Conservation (phyloP, 2,113 vertebrate species). For the Melanerpes formicivorus region DNA sequence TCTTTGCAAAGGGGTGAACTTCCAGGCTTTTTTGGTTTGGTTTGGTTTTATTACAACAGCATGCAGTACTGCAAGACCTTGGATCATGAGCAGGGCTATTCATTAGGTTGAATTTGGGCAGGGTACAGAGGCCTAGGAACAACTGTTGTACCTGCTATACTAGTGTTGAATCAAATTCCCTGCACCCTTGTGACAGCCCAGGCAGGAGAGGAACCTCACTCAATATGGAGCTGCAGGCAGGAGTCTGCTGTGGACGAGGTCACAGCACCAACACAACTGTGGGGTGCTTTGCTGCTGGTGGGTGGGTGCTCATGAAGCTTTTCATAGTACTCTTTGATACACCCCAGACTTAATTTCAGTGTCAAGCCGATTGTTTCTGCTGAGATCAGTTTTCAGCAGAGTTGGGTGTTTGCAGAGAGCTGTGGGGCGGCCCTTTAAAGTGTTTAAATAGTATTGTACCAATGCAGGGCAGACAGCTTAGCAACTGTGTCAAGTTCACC, state of each 20-base stretch:
- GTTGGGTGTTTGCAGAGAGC: slow-evolving; percentile 42
- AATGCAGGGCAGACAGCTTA: slow-evolving; percentile 48
- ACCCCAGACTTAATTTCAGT: not conserved
- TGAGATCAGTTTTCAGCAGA: not conserved
- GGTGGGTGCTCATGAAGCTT: not conserved
- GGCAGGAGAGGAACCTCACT: not conserved
- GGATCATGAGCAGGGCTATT: not conserved
- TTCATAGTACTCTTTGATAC: not conserved
- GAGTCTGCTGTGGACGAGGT: not conserved
- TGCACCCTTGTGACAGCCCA: fast-evolving
- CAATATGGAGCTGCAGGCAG: fast-evolving
- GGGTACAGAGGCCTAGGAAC: not conserved
- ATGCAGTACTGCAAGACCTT: not conserved
- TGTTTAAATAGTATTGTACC: slow-evolving; percentile 69
- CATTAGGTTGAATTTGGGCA: not conserved
- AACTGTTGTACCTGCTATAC: not conserved
- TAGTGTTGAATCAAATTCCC: not conserved
- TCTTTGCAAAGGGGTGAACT: not conserved
- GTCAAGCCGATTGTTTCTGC: slow-evolving; percentile 3
- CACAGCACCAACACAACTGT: not conserved
- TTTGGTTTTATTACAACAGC: not conserved
- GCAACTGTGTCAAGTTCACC: slow-evolving; percentile 62
- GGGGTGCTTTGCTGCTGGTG: not conserved
- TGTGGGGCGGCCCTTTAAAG: slow-evolving; percentile 66
- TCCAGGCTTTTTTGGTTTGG: not conserved